Evolutionary conservation across 2,113 vertebrate species (phyloP).

Genomic region (Pycnonotus jocosus): DNA sequence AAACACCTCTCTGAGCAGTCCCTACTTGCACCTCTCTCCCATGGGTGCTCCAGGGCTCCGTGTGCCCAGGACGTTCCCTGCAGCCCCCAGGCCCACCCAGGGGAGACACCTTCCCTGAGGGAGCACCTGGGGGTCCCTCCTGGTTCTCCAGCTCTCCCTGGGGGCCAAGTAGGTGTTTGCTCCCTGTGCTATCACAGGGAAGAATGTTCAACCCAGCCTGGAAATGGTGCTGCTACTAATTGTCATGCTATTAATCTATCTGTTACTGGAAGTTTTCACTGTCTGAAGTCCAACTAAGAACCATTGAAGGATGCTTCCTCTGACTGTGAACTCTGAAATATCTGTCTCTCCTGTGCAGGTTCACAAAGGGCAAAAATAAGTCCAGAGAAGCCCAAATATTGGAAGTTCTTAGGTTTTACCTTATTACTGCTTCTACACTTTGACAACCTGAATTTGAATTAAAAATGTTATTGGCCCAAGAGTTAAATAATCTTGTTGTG

Average conservation of each 20-base stretch:
- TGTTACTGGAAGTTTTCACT: background rate
- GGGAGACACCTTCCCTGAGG: background rate
- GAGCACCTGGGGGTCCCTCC: background rate
- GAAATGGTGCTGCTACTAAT: background rate
- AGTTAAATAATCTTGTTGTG: background rate
- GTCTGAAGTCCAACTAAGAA: background rate
- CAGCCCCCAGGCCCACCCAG: background rate
- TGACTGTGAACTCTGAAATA: background rate
- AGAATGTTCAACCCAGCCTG: background rate
- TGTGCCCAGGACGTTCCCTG: background rate
- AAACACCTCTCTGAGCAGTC: background rate
- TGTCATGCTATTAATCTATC: background rate
- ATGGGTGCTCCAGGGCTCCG: rapidly evolving
- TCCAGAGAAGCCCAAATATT: background rate
- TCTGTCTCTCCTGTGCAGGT: rapidly evolving
- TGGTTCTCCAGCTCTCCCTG: background rate
- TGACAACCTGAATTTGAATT: background rate
- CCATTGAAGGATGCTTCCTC: background rate
- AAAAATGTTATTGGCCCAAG: background rate
- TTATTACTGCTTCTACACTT: background rate
- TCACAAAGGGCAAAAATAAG: background rate
- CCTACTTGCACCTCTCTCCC: background rate
- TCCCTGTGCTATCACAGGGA: background rate
- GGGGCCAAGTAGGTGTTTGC: background rate
- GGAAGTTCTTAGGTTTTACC: background rate